These are phyloP conservation scores for Schizotus pectinicornis DNA, from an alignment of 2,888 invertebrate genomes.

Conservation along the genomic window DNA sequence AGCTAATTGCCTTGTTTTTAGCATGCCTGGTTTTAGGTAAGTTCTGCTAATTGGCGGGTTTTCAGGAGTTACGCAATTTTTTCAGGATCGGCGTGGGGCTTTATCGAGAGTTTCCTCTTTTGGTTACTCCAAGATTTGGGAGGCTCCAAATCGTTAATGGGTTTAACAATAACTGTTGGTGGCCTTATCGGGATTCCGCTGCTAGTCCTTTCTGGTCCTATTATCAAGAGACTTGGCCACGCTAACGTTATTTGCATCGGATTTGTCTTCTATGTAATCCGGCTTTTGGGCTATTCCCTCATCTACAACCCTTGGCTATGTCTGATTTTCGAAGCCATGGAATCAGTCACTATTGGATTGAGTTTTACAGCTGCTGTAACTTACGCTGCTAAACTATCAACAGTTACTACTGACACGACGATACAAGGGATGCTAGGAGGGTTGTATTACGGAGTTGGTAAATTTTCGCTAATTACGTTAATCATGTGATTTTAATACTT, in stretches of 20 bases:
- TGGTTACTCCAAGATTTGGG: slow-evolving; percentile 81
- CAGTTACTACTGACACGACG: slow-evolving; percentile 75
- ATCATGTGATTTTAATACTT: slow-evolving; percentile 6
- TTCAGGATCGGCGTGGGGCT: slow-evolving; percentile 81
- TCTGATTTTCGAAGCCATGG: slow-evolving; percentile 77
- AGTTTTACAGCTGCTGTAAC: slow-evolving; percentile 80
- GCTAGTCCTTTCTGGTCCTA: slow-evolving; percentile 77
- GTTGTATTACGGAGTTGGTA: slow-evolving; percentile 80
- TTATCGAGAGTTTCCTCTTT: slow-evolving; percentile 81
- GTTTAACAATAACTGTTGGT: slow-evolving; percentile 79
- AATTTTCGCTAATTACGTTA: slow-evolving; percentile 12
- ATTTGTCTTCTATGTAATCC: slow-evolving; percentile 76
- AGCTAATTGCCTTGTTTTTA: slow-evolving; percentile 74
- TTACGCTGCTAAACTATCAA: slow-evolving; percentile 76
- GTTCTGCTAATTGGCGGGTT: slow-evolving; percentile 31
- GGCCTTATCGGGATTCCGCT: slow-evolving; percentile 78
- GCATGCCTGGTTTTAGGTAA: slow-evolving; percentile 76
- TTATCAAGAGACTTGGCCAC: slow-evolving; percentile 74
- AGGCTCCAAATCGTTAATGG: slow-evolving; percentile 77
- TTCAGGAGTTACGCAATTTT: slow-evolving; percentile 11
- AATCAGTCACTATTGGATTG: slow-evolving; percentile 76
- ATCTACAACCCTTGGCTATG: slow-evolving; percentile 80
- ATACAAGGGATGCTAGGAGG: slow-evolving; percentile 81
- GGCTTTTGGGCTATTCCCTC: slow-evolving; percentile 75
- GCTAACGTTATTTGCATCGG: slow-evolving; percentile 80